A percentile compares a stretch with the other conserved stretches of the same genome.
These are phyloP conservation scores for Apodemus sylvaticus DNA, from an alignment of 2,113 vertebrate species.

Conservation along the genomic window DNA sequence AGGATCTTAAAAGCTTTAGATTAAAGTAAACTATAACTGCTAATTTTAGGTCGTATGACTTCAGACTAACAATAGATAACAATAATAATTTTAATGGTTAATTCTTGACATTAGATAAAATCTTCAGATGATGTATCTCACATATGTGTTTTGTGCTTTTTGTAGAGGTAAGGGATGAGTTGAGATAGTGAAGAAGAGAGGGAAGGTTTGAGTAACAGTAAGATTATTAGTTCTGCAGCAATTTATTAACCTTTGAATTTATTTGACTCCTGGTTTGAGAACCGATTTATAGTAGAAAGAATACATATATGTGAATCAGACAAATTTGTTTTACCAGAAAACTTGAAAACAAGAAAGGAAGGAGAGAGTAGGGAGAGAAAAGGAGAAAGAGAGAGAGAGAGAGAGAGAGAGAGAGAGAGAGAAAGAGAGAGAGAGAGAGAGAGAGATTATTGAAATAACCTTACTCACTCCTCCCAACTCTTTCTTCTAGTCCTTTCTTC, in stretches of 20 bases:
- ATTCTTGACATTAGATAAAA: background rate
- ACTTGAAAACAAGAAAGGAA: background rate
- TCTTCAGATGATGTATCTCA: background rate
- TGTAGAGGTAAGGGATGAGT: background rate
- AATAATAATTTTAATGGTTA: background rate
- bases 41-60: background rate
- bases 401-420: too few relatives aligned
- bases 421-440: background rate
- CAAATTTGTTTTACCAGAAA: background rate
- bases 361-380: too few relatives aligned
- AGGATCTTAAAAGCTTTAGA: background rate
- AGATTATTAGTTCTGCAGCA: background rate
- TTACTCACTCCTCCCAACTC: background rate
- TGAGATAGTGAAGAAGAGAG: background rate
- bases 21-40: background rate
- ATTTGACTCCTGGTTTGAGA: background rate
- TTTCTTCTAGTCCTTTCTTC: rapidly evolving
- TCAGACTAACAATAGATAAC: background rate
- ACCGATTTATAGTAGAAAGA: background rate
- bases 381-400: rapidly evolving
- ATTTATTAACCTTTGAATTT: background rate
- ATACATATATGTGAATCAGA: background rate
- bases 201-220: background rate
- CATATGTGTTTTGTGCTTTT: background rate
- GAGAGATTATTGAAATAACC: background rate